These are phyloP conservation scores for Drosophila repletoides DNA, from an alignment of 1,140 invertebrate species.

Conservation along the genomic window DNA sequence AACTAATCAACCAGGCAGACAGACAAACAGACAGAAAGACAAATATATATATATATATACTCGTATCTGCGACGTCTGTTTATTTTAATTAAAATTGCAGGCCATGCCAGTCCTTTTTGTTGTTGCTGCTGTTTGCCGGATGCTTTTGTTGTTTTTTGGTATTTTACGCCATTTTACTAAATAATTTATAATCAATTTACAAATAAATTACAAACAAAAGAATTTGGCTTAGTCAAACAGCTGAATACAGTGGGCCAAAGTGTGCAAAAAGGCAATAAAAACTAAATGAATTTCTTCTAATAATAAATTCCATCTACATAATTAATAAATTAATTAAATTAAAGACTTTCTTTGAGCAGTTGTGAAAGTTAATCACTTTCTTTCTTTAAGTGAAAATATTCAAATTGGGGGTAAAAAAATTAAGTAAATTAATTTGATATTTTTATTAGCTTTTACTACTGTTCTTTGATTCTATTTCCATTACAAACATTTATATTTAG, in stretches of 20 bases:
- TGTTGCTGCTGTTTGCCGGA: constrained; percentile 11
- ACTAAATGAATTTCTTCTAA: constrained; percentile 5
- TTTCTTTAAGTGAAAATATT: too few species aligned
- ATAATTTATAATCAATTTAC: constrained; percentile 77
- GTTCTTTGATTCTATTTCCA: too few species aligned
- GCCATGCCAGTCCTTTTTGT: constrained; percentile 16
- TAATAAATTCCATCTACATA: too few species aligned
- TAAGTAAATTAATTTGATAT: too few species aligned
- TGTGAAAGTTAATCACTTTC: too few species aligned
- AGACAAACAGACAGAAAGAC: constrained; percentile 3
- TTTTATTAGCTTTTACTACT: too few species aligned
- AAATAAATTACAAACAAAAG: constrained; percentile 74
- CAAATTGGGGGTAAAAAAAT: too few species aligned
- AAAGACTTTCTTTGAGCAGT: too few species aligned
- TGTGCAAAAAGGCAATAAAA: constrained; percentile 1
- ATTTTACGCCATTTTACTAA: constrained; percentile 54
- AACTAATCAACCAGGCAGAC: constrained; percentile 42
- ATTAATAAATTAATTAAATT: constrained; percentile 23
- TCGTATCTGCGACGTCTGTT: constrained; percentile 41
- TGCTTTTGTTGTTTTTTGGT: constrained; percentile 13
- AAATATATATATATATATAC: background rate
- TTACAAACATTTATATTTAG: background rate
- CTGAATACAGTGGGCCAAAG: constrained; percentile 21
- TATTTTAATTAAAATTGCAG: constrained; percentile 73
- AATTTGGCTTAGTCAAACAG: constrained; percentile 36